phyloP scores from a whole-genome alignment of 2,113 vertebrate species.

The Xerus inauris region DNA sequence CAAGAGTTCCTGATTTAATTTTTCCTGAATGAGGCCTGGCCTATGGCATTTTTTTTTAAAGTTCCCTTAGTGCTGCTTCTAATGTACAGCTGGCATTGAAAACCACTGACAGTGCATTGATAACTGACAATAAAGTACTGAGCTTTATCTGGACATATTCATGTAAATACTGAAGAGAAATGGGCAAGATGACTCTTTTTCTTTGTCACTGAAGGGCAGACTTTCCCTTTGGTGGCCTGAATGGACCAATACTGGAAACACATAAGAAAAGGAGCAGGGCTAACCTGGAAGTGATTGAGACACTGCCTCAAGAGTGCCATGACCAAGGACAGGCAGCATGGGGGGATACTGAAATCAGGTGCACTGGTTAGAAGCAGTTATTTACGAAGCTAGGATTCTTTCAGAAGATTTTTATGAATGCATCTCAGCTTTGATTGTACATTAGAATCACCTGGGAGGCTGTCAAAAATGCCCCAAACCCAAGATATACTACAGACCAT shows the following conservation, averaged over 20 bases:
- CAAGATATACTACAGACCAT: neutral
- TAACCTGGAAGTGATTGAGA: neutral
- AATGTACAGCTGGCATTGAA: neutral
- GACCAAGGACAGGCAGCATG: neutral
- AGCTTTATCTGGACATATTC: neutral
- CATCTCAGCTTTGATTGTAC: neutral
- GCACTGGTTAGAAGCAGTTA: neutral
- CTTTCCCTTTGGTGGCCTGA: neutral
- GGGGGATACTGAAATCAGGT: accelerated
- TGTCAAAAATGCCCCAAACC: neutral
- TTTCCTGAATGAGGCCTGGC: neutral
- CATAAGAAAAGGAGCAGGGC: neutral
- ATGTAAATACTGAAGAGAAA: neutral
- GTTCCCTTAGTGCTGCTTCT: neutral
- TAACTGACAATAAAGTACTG: neutral
- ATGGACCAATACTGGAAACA: neutral
- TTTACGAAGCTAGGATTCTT: neutral
- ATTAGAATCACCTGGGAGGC: neutral
- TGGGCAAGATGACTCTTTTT: neutral
- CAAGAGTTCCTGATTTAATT: conserved; percentile 9
- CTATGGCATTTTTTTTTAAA: neutral
- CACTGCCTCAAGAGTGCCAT: accelerated
- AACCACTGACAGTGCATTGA: neutral
- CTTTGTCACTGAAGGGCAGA: neutral
- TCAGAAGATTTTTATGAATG: neutral